These are phyloP conservation scores for Megaptera novaeangliae DNA, from an alignment of 2,113 vertebrate species.

Conservation along the genomic window DNA sequence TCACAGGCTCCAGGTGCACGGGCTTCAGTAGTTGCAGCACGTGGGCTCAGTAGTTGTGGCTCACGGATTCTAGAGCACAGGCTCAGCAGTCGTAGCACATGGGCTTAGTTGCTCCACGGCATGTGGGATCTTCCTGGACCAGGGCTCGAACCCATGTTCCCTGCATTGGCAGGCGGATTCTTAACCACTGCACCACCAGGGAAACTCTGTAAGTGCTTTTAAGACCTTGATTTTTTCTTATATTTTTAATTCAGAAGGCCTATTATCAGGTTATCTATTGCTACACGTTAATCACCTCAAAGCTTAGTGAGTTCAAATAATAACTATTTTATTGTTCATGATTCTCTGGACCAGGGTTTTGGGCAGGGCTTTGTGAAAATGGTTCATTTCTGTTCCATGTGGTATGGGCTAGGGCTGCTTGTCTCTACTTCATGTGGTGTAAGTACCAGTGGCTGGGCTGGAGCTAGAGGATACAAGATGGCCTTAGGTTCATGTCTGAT, in stretches of 20 bases:
- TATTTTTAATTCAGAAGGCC: too few relatives aligned
- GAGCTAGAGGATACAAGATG: neutral
- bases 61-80: too few relatives aligned
- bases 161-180: too few relatives aligned
- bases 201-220: too few relatives aligned
- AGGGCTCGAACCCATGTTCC: too few relatives aligned
- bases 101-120: too few relatives aligned
- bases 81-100: too few relatives aligned
- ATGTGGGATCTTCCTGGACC: too few relatives aligned
- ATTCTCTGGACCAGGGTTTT: neutral
- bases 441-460: neutral
- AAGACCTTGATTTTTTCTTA: too few relatives aligned
- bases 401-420: neutral
- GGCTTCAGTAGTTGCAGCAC: too few relatives aligned
- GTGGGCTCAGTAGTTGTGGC: too few relatives aligned
- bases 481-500: neutral
- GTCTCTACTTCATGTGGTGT: neutral
- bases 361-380: neutral
- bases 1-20: fast-evolving
- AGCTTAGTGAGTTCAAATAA: neutral
- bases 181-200: too few relatives aligned
- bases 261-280: neutral
- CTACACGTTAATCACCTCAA: neutral
- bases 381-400: neutral
- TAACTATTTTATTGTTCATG: neutral